A percentile compares a stretch with the other conserved stretches of the same genome.
Evolutionary conservation across 2,888 invertebrate species (phyloP).

Genomic region (Biston stratarius): DNA sequence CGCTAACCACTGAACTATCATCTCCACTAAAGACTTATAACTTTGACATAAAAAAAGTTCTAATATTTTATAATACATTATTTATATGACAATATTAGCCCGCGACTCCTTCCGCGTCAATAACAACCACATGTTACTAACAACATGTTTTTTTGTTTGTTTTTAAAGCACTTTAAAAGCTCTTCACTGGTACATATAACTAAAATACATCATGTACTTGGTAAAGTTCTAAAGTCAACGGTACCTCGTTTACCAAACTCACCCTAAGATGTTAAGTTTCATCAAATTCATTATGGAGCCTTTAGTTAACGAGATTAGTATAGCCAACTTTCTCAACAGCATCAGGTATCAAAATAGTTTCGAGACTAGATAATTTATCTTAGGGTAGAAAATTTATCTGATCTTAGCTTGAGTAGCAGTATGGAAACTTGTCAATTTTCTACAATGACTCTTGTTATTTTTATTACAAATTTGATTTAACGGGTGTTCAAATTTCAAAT

Average conservation of each 20-base stretch:
- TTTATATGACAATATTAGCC: no score
- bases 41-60: no score
- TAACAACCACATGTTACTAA: no score
- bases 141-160: no score
- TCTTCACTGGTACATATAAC: neutral
- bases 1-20: no score
- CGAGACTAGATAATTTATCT: constrained; percentile 19
- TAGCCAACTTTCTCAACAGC: constrained; percentile 14
- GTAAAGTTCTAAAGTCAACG: neutral
- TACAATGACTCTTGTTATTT: neutral
- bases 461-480: no score
- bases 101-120: no score
- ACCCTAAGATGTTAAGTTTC: constrained; percentile 13
- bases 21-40: no score
- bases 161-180: no score
- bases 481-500: no score
- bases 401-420: neutral
- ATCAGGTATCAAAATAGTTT: constrained; percentile 14
- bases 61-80: no score
- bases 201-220: neutral
- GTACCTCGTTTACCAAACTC: constrained; percentile 5
- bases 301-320: constrained; percentile 24
- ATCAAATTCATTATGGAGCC: constrained; percentile 30
- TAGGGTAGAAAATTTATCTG: constrained; percentile 3
- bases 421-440: neutral